Base-by-base conservation (phyloP, 2,888 invertebrate genomes). In the Cephus nigrinus region DNA sequence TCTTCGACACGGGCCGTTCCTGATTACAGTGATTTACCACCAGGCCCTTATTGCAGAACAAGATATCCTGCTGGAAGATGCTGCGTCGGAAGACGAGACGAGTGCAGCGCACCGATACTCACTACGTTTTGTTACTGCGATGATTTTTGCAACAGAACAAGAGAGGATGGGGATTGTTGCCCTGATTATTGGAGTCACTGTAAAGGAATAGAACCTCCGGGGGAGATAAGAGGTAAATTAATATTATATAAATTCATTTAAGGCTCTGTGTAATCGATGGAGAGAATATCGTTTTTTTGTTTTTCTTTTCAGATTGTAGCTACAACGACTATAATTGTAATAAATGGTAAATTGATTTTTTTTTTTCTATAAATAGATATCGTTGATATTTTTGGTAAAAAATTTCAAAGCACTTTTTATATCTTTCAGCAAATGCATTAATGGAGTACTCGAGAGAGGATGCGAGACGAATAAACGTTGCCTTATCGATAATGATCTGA, bases 61-160 rank as follows among this genome's bases (percentile, higher is more conserved):
- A 83, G 91, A 75, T 88, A 85, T 75, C 74, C 80, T 0, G 90
- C 88, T 2, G 88, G 90, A 23, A 90, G 92, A 32, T 98, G 98
- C 91, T 98, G 98, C 88, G 87, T 87, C 0, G 94, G 95, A 74
- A 93, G 98, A 73, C 92, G 94, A 82, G 98, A 98, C 90, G 93
- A 94, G 31, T 98, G 98, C 90, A 94, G 97, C 0, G 94, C 95
- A 76, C 95, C 95, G 34, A 97, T 98, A 87, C 92, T 96, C 79
- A 94, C 94, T 80, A 97, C 98, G 0, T 91, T 96, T 23, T 99
- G 99, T 92, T 99, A 99, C 92, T 99, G 99, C 91, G 99, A 99
- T 91, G 94, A 96, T 83, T 98, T 98, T 92, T 98, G 98, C 92
- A 95, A 97, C 89, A 92, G 96, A 55, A 94, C 94, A 0, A 90